These are phyloP conservation scores for Allacma fusca DNA, from an alignment of 2,888 invertebrate species.

Conservation along the genomic window DNA sequence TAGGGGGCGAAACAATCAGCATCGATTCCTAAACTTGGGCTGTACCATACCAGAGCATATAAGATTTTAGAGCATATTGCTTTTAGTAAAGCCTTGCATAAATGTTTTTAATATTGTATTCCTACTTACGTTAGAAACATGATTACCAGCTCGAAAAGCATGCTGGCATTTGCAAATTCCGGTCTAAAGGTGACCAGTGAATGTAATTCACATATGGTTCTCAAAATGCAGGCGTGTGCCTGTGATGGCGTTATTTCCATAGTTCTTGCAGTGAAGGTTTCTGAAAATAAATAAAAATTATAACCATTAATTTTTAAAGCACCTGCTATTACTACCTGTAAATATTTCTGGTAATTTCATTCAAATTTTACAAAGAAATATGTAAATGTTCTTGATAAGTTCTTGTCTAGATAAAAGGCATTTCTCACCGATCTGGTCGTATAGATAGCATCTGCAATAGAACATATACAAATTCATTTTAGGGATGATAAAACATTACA, in stretches of 20 bases:
- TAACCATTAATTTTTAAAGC: no score
- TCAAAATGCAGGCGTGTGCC: constrained; percentile 50
- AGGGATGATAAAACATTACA: not conserved
- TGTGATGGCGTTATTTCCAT: constrained; percentile 38
- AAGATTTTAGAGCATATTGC: no score
- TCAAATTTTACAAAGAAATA: no score
- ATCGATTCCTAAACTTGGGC: constrained; percentile 47
- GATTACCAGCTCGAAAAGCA: constrained; percentile 50
- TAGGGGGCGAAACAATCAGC: constrained; percentile 47
- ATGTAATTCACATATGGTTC: constrained; percentile 53
- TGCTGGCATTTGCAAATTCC: constrained; percentile 42
- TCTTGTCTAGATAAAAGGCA: not conserved
- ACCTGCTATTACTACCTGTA: no score
- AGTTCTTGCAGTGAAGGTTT: constrained; percentile 27
- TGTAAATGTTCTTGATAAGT: no score
- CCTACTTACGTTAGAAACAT: constrained; percentile 48
- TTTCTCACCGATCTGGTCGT: constrained; percentile 46
- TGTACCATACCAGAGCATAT: no score
- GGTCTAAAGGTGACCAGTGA: constrained; percentile 45
- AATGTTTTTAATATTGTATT: not conserved
- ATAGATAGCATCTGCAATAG: constrained; percentile 47
- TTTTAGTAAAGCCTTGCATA: no score
- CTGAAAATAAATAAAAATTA: constrained; percentile 13
- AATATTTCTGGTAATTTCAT: no score
- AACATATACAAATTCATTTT: not conserved